phyloP scores from a whole-genome alignment of 2,113 vertebrate genomes.

The Alligator sinensis region DNA sequence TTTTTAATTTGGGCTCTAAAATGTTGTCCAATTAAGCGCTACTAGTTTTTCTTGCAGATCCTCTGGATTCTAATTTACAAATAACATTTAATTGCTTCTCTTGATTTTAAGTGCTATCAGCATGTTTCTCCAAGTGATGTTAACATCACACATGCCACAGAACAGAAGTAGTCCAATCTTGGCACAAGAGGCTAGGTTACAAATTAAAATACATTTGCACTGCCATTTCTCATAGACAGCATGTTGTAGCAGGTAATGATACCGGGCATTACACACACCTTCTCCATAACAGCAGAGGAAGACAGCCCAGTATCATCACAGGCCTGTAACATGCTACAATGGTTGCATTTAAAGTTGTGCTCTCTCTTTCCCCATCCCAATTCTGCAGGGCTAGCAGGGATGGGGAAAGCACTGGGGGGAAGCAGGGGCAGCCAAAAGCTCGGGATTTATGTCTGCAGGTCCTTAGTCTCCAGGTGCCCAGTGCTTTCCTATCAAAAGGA shows the following conservation, averaged over 20 bases:
- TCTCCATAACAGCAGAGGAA: not conserved
- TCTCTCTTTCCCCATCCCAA: not conserved
- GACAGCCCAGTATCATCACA: not conserved
- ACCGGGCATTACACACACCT: not conserved
- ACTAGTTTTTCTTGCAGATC: constrained; percentile 59
- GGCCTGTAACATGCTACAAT: accelerated
- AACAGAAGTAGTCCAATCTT: constrained; percentile 72
- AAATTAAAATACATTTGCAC: constrained; percentile 61
- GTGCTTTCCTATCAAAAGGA: too few species aligned
- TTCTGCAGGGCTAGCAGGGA: accelerated
- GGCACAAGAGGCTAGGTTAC: constrained; percentile 63
- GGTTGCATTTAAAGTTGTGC: accelerated
- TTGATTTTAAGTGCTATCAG: constrained; percentile 77
- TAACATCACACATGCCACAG: constrained; percentile 41
- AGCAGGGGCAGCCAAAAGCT: not conserved
- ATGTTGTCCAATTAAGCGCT: constrained; percentile 72
- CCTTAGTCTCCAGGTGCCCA: too few species aligned
- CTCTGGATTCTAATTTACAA: constrained; percentile 80
- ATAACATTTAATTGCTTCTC: constrained; percentile 79
- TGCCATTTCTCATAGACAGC: constrained; percentile 27
- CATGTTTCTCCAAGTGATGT: constrained; percentile 68
- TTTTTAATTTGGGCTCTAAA: constrained; percentile 41
- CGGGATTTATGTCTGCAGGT: too few species aligned
- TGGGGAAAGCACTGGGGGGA: too few species aligned
- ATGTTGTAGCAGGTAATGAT: not conserved